A percentile compares a stretch with the other conserved stretches of the same genome.
phyloP scores from a whole-genome alignment of 1,140 invertebrate genomes.

The Akabosia matsudoensis region DNA sequence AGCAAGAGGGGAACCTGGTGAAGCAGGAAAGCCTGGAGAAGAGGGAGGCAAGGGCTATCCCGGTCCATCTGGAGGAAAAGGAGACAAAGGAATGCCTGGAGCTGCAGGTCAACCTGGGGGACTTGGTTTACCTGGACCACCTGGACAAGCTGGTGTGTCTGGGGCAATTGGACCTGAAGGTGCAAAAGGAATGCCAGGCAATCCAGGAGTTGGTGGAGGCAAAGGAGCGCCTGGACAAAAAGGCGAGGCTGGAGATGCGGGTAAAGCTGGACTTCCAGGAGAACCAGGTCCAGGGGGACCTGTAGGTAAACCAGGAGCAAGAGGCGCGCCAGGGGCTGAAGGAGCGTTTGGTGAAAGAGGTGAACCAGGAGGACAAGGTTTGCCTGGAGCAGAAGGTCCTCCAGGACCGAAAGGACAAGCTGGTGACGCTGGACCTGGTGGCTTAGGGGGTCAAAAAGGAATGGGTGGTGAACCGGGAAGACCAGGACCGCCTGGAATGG shows the following conservation, averaged over 20 bases:
- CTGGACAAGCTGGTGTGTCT: not conserved
- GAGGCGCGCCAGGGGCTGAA: not conserved
- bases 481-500: constrained; percentile 67
- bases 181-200: not conserved
- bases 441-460: not conserved
- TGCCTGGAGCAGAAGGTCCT: not conserved
- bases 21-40: constrained; percentile 1
- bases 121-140: not conserved
- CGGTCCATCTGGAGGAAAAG: not conserved
- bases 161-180: not conserved
- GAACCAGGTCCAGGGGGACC: not conserved
- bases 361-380: not conserved
- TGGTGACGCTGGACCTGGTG: not conserved
- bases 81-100: not conserved
- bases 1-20: not conserved
- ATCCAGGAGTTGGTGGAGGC: not conserved
- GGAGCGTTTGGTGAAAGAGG: not conserved
- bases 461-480: constrained; percentile 65
- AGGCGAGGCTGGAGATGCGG: not conserved
- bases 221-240: not conserved
- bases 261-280: not conserved
- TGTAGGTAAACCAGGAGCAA: not conserved
- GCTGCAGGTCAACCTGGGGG: constrained; percentile 4
- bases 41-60: not conserved
- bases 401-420: not conserved